Evolutionary conservation across 2,113 vertebrate species (phyloP), one percentile per base, ranked within the genome.

Genomic region (Nansenia antarctica): DNA sequence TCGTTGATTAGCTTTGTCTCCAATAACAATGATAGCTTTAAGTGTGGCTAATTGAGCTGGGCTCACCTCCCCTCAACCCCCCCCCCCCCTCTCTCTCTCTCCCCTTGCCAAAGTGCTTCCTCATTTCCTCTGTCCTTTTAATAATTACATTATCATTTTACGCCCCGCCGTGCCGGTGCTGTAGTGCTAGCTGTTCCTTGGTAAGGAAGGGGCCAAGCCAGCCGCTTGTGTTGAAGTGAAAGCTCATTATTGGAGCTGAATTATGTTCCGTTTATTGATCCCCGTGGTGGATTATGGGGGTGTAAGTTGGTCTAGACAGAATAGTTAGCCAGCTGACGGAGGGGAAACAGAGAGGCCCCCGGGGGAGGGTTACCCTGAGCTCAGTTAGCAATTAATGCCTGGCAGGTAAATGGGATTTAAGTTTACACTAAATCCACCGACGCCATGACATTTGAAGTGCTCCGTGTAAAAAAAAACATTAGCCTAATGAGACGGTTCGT

Each of bases 231-330:
- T 96, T 95, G 95, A 96, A 98, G 95, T 96, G 95, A 98, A 98
- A 98, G 95, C 96, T 99, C 97, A 99, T 99, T 97, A 99, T 98
- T 96, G 94, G 94, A 92, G 94, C 94, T 97, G 96, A 98, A 98
- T 98, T 98, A 99, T 96, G 95, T 96, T 95, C 95, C 94, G 93
- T 98, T 98, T 99, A 99, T 98, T 98, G 97, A 99, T 99, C 97
- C 98, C 96, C 91, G 92, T 96, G 95, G 96, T 97, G 96, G 96
- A 98, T 99, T 96, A 98, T 95, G 94, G 94, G 86, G 94, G 93
- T 96, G 94, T 94, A 95, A 97, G 96, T 99, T 97, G 92, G 95
- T 98, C 96, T 98, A 99, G 96, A 99, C 96, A 97, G 96, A 98
- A 97, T 95, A 96, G 98, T 98, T 99, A 98, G 94, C 93, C 94